Base-by-base conservation (phyloP, 2,113 vertebrate species). In the Toxotes jaculatrix region DNA sequence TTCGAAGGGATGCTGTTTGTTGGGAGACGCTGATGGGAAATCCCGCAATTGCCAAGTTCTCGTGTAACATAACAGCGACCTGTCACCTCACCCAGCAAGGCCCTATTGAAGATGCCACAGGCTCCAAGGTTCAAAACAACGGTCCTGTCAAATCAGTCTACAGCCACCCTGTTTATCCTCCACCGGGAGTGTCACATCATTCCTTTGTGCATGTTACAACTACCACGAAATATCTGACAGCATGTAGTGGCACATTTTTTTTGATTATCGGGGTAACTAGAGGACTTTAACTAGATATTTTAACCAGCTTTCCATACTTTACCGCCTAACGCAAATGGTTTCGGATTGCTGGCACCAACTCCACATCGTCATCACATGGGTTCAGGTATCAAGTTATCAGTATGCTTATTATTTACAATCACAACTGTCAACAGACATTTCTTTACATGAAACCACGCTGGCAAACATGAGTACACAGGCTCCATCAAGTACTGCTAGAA, bases 301-400 rank as follows among this genome's bases (percentile, higher is more conserved):
- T 3, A 31, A 59, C 12, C 42, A 79, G 34, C 5, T 63, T 62
- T 60, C 36, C 42, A 55, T 14, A 51, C 62, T 19, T 36, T 12
- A 38, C 14, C 42, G 23, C 17, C 6, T 9, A 55, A 56, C 21
- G 32, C 14, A 78, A 36, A 51, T 23, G 23, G 42, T 45, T 67
- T 79, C 77, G 56, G 32, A 43, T 36, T 47, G 55, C 63, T 71
- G 55, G 38, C 17, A 56, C 11, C 21, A 42, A 51, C 60, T 9
- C 19, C 7, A 56, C 67, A 68, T 70, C 27, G 60, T 38, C 53
- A 77, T 88, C 87, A 87, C 76, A 85, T 83, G 83, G 64, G 64
- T 67, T 68, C 68, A 79, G 59, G 17, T 74, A 53, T 79, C 74
- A 69, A 17, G 47, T 73, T 69, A 72, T 77, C 53, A 67, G 32